phyloP scores from a whole-genome alignment of 2,113 vertebrate genomes.

The Thalassarche chlororhynchos region DNA sequence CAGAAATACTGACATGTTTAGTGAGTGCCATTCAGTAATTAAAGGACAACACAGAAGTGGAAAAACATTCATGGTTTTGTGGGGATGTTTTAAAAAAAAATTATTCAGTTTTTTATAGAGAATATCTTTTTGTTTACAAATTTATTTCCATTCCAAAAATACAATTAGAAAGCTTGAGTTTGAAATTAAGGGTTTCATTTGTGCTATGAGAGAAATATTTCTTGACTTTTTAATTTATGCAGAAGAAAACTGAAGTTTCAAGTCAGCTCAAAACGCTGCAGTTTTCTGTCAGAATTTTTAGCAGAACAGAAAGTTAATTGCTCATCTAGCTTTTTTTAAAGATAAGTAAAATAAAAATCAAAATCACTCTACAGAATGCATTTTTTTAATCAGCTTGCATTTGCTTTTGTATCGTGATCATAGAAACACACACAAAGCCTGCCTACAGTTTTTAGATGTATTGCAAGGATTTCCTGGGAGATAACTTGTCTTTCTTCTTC shows the following conservation, averaged over 20 bases:
- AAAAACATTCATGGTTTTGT: neutral
- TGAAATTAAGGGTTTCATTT: neutral
- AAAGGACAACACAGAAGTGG: neutral
- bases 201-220: neutral
- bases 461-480: neutral
- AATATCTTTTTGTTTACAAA: neutral
- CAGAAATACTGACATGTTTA: neutral
- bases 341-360: neutral
- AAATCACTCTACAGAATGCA: neutral
- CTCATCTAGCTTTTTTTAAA: neutral
- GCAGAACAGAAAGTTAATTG: neutral
- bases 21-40: neutral
- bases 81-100: neutral
- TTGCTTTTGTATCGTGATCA: neutral
- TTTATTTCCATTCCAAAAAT: neutral
- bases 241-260: neutral
- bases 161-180: neutral
- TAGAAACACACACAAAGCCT: neutral
- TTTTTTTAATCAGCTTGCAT: neutral
- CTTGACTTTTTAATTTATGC: neutral
- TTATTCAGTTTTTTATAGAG: neutral
- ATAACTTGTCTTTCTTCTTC: neutral
- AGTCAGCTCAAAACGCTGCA: neutral
- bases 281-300: neutral
- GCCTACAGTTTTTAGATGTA: neutral